Conservation (phyloP, 2,888 invertebrate genomes). For the Agrotis ipsilon region DNA sequence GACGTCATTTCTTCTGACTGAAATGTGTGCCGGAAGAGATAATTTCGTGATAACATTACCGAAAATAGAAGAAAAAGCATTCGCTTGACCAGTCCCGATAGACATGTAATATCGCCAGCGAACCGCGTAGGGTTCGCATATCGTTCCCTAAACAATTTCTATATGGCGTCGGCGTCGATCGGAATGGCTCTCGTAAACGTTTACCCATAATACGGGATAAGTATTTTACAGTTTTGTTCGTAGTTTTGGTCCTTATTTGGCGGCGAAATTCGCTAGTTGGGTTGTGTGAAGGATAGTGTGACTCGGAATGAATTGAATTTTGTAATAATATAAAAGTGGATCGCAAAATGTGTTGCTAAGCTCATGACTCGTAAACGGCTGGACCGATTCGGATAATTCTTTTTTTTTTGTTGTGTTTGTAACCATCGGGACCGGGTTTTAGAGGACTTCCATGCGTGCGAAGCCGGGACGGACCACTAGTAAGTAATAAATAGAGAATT, state of each 20-base stretch:
- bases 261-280: no score
- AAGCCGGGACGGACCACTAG: no score
- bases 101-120: constrained; percentile 38
- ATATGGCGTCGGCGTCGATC: constrained; percentile 4
- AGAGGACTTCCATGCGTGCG: no score
- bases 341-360: no score
- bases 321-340: no score
- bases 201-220: background rate
- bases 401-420: no score
- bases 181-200: constrained; percentile 20
- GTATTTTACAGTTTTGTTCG: constrained; percentile 17
- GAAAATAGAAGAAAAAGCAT: constrained; percentile 36
- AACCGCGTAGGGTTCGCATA: constrained; percentile 32
- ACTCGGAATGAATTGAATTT: no score
- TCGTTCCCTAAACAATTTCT: constrained; percentile 26
- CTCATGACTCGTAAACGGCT: no score
- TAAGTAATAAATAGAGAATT: no score
- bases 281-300: no score
- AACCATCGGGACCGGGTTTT: no score
- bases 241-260: background rate
- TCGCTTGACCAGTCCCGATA: constrained; percentile 41
- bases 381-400: no score
- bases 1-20: background rate
- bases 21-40: background rate
- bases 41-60: constrained; percentile 23